Base-by-base conservation (phyloP, 2,113 vertebrate species). In the Prunella himalayana region DNA sequence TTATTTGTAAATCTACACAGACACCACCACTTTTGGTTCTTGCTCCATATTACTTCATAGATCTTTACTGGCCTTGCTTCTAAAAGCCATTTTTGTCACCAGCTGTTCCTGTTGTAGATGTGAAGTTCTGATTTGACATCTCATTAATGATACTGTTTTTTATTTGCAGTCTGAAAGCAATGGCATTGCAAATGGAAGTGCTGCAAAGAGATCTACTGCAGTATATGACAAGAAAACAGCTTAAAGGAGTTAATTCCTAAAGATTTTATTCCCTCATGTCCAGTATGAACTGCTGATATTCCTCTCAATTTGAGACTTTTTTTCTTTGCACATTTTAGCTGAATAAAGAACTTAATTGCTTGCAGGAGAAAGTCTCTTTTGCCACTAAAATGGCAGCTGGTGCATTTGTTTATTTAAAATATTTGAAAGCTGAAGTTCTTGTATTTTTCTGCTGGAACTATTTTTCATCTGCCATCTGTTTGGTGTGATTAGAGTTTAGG, bases 141-240 rank as follows among this genome's bases (percentile, higher is more conserved):
- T 82, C 31, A 5, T 78, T 92, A 56, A 95, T 19, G 4, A 31
- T 11, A 11, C n/a, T 45, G 5, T 82, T 64, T 91, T 81, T 56
- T 81, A 2, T 92, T 96, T 97, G 83, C 97, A 98, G 98, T 59
- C 41, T 60, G 80, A 97, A 84, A 96, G 90, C 92, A 98, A 98
- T 10, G 96, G 97, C 9, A 66, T 97, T 4, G 54, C 56, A 31
- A 97, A 97, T 42, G 98, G 97, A 87, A 85, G 96, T 25, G 45
- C 94, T 49, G 19, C 94, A 39, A 97, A 97, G 93, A 97, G 79
- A 93, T 75, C 98, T 28, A 49, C 88, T 39, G 92, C 92, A 60
- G 86, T 68, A 82, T 78, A 86, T 23, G 97, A 98, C 80, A 99
- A 99, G 98, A 99, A 99, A 97, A 98, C 65, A 0, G 98, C 98